These are phyloP conservation scores for Linepithema humile DNA, from an alignment of 1,140 invertebrate species.

Conservation along the genomic window DNA sequence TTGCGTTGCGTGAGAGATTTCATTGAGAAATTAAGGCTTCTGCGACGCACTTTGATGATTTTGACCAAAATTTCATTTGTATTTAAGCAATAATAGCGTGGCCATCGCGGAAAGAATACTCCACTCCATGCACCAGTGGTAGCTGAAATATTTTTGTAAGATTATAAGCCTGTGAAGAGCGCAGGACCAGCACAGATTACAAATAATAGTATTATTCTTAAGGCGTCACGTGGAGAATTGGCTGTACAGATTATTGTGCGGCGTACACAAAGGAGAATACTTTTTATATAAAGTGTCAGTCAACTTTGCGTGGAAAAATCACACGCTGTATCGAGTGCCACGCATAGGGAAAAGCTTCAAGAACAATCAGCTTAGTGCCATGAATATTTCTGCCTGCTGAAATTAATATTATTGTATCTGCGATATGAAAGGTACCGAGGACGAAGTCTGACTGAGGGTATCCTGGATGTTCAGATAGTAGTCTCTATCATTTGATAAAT, in stretches of 20 bases:
- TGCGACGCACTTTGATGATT: not conserved
- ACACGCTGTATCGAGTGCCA: not conserved
- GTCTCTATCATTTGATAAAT: conserved; percentile 37
- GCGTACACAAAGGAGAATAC: not conserved
- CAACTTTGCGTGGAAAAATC: not conserved
- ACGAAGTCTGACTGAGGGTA: not conserved
- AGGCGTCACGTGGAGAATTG: not conserved
- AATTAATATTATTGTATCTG: not conserved
- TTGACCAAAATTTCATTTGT: not conserved
- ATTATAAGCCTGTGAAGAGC: not conserved
- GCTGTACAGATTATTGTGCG: not conserved
- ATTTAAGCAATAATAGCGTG: conserved; percentile 26
- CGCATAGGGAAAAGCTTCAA: not conserved
- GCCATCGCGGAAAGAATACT: conserved; percentile 17
- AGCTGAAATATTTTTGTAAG: conserved; percentile 47
- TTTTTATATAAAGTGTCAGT: not conserved
- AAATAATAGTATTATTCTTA: not conserved
- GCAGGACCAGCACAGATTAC: not conserved
- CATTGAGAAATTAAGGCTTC: no score
- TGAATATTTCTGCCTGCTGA: not conserved
- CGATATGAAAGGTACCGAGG: not conserved
- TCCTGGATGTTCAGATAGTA: conserved; percentile 13
- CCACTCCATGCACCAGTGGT: not conserved
- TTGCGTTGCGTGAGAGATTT: not conserved
- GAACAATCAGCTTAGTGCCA: conserved; percentile 33